phyloP scores from a whole-genome alignment of 2,888 invertebrate species.

The Diogma glabrata region DNA sequence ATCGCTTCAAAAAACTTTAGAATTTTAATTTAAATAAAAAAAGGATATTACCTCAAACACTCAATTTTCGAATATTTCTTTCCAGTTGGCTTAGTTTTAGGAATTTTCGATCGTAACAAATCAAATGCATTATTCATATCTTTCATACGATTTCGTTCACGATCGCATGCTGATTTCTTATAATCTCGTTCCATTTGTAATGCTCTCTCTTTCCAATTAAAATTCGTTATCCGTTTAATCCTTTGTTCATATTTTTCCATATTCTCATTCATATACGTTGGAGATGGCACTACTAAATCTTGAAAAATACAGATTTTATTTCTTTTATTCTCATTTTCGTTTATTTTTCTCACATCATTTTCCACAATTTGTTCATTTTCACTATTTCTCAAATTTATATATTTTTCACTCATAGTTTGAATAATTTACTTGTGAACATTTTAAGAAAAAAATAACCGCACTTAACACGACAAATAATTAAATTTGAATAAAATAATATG shows the following conservation, averaged over 20 bases:
- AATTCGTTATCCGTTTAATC: slow-evolving; percentile 8
- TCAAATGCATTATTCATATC: slow-evolving; percentile 81
- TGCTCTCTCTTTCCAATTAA: slow-evolving; percentile 46
- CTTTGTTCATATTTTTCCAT: slow-evolving; percentile 5
- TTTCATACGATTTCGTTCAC: slow-evolving; percentile 72
- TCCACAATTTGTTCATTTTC: too few relatives aligned
- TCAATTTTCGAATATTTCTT: slow-evolving; percentile 81
- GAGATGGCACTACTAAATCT: slow-evolving; percentile 1
- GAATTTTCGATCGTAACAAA: slow-evolving; percentile 58
- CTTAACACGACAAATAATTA: too few relatives aligned
- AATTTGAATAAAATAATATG: too few relatives aligned
- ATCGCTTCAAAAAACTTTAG: too few relatives aligned
- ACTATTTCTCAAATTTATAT: too few relatives aligned
- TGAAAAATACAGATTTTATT: too few relatives aligned
- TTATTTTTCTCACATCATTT: too few relatives aligned
- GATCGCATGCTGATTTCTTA: slow-evolving; percentile 72
- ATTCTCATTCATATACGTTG: slow-evolving; percentile 4
- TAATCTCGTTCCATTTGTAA: slow-evolving; percentile 59
- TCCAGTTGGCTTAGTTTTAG: slow-evolving; percentile 66
- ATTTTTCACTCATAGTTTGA: too few relatives aligned
- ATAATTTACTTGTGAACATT: too few relatives aligned
- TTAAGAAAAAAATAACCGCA: too few relatives aligned
- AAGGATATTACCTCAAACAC: slow-evolving; percentile 63
- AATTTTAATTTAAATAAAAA: too few relatives aligned
- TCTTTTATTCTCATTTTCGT: too few relatives aligned